A percentile compares a stretch with the other conserved stretches of the same genome.
Evolutionary conservation across 2,888 invertebrate genomes (phyloP).

Genomic region (Eilema caniola): DNA sequence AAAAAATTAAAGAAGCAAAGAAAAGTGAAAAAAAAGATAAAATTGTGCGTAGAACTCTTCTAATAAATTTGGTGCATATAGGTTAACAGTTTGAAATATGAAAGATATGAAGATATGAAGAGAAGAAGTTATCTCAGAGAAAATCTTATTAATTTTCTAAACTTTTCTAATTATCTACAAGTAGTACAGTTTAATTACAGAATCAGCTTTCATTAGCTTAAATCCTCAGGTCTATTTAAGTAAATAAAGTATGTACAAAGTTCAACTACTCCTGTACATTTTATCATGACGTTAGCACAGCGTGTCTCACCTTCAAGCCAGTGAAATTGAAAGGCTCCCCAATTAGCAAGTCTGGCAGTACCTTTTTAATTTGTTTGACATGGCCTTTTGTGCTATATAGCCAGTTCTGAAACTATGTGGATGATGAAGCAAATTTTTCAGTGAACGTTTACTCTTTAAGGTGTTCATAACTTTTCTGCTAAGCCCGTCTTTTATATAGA

Average conservation of each 20-base stretch:
- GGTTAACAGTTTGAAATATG: not conserved
- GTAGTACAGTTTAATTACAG: not conserved
- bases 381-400: constrained; percentile 5
- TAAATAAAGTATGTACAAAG: constrained; percentile 6
- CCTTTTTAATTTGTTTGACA: constrained; percentile 20
- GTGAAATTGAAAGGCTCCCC: constrained; percentile 58
- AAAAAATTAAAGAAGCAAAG: too few relatives aligned
- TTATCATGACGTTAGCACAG: constrained; percentile 10
- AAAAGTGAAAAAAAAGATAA: too few relatives aligned
- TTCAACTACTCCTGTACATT: constrained; percentile 15
- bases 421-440: not conserved
- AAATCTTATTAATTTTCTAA: not conserved
- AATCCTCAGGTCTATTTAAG: not conserved
- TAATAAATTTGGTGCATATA: not conserved
- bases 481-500: not conserved
- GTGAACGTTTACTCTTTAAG: too few relatives aligned
- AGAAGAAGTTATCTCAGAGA: not conserved
- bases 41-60: not conserved
- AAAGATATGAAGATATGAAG: not conserved
- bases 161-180: not conserved
- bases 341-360: constrained; percentile 37
- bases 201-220: not conserved
- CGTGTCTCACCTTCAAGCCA: constrained; percentile 36
- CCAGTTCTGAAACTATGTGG: constrained; percentile 5
- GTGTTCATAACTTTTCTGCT: not conserved